Base-by-base conservation (phyloP, 2,797 vertebrate species). In the Rhynchotus rufescens region DNA sequence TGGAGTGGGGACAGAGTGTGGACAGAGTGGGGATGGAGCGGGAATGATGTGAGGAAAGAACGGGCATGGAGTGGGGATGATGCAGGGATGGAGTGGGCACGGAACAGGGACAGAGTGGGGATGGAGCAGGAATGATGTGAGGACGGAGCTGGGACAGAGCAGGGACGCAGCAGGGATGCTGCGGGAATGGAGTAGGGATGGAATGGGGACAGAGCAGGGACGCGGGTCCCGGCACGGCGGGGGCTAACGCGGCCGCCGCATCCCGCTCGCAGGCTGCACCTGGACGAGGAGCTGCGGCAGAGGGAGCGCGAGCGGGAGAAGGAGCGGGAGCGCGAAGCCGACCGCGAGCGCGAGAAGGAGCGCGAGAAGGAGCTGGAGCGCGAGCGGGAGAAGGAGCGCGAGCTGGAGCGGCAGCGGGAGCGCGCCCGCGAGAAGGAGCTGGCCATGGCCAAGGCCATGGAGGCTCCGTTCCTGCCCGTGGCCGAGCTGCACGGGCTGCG, bases 391-490 rank as follows among this genome's bases (percentile, higher is more conserved):
- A 91, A 97, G 47, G 98, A 98, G 20, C 80, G 96, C 30, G 99
- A 99, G 90, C 94, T 98, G 87, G 98, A 99, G 96, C 97, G 98
- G 44, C 98, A 99, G 93, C 98, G 98, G 87, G 98, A 99, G 81
- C 98, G 98, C 2, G 98, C 98, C 64, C 98, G 99, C 21, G 99
- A 99, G 95, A 99, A 99, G 96, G 99, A 99, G 96, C 98, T 99
- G 92, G 98, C 98, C 95, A 95, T 97, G 73, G 98, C 98, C 56
- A 99, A 99, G 97, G 98, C 98, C 88, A 98, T 99, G 96, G 99
- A 99, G 94, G 98, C 98, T 25, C 97, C 98, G 72, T 99, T 99
- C 96, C 97, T 99, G 92, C 97, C 97, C 0, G 96, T 96, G 86
- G 97, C 98, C 0, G 99, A 99, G 93, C 97, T 99, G 72, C 99